Percentiles rank a stretch among this genome's conserved stretches.
These are phyloP conservation scores for Onychomys leucogaster DNA, from an alignment of 2,797 vertebrate species.

Conservation along the genomic window DNA sequence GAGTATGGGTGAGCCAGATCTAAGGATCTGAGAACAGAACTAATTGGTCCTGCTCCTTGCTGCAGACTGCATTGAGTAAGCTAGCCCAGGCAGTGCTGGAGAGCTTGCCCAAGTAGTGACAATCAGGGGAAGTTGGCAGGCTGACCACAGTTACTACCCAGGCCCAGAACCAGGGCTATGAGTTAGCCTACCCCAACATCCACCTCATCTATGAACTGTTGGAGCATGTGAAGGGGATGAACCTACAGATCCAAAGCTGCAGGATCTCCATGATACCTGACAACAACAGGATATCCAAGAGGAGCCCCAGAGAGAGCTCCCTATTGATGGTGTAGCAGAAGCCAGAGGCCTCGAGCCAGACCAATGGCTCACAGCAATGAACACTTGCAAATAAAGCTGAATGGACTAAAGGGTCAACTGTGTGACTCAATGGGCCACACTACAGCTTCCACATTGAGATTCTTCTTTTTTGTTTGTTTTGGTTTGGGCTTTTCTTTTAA, in stretches of 20 bases:
- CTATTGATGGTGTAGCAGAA: neutral
- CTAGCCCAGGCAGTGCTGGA: neutral
- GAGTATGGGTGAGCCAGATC: neutral
- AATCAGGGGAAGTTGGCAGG: neutral
- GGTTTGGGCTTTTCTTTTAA: neutral
- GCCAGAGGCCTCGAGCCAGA: neutral
- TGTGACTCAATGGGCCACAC: neutral
- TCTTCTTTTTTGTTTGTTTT: neutral
- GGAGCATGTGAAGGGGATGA: neutral
- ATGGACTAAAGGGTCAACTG: neutral
- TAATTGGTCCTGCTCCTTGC: neutral
- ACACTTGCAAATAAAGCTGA: neutral
- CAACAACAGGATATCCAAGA: neutral
- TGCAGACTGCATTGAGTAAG: neutral
- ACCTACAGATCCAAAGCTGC: neutral
- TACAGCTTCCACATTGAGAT: neutral
- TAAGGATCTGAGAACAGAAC: neutral
- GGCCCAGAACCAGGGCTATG: neutral
- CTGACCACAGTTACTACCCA: neutral
- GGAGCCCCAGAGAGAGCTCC: neutral
- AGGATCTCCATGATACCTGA: neutral
- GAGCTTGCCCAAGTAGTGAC: neutral
- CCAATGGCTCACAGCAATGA: neutral
- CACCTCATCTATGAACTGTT: neutral
- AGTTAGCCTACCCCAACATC: neutral